A percentile compares a stretch with the other conserved stretches of the same genome.
These are phyloP conservation scores for Mechanitis messenoides DNA, from an alignment of 2,888 invertebrate genomes.

Conservation along the genomic window DNA sequence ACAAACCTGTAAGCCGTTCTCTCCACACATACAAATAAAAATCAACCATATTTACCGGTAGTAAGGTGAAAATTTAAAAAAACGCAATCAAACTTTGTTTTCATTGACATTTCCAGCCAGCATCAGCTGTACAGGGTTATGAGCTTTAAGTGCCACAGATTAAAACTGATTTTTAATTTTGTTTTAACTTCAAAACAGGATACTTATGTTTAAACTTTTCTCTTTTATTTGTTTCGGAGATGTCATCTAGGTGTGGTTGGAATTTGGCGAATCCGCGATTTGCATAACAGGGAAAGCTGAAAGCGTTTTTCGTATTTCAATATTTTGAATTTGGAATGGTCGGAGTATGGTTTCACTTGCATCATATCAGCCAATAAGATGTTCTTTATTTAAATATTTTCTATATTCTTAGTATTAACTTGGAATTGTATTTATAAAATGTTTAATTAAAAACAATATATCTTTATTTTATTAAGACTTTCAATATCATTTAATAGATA, in stretches of 20 bases:
- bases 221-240: conserved; percentile 39
- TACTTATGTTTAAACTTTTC: conserved; percentile 33
- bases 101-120: conserved; percentile 13
- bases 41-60: not conserved
- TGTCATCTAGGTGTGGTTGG: conserved; percentile 31
- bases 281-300: conserved; percentile 36
- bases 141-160: conserved; percentile 4
- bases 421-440: too few species aligned
- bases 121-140: conserved; percentile 3
- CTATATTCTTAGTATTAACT: too few species aligned
- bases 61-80: conserved; percentile 11
- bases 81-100: conserved; percentile 6
- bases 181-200: conserved; percentile 9
- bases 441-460: too few species aligned
- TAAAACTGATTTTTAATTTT: conserved; percentile 13
- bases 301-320: conserved; percentile 10
- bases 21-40: conserved; percentile 6
- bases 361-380: conserved; percentile 1
- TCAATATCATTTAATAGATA: too few species aligned
- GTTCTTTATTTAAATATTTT: not conserved
- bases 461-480: too few species aligned
- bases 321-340: conserved; percentile 15
- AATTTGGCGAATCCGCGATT: conserved; percentile 32
- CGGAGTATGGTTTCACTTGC: conserved; percentile 17
- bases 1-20: conserved; percentile 24